A percentile compares a stretch with the other conserved stretches of the same genome.
Evolutionary conservation across 1,140 invertebrate genomes (phyloP).

Genomic region (Zeugodacus cucurbitae): DNA sequence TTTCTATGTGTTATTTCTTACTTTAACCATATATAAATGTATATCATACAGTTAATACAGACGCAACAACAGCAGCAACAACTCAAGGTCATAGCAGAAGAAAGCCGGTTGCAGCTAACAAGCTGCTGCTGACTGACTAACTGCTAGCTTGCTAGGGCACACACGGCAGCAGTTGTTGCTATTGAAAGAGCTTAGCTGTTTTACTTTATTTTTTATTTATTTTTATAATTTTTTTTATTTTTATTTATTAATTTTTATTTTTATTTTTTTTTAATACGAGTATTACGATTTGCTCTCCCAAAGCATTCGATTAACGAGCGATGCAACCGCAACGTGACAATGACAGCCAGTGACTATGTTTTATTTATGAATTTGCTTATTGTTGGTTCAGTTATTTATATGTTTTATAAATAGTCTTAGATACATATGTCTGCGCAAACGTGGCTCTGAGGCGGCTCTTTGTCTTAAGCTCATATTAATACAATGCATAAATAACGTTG

Average conservation of each 20-base stretch:
- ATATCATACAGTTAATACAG: background rate
- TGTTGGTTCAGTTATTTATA: background rate
- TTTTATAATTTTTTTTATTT: background rate
- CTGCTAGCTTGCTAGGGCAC: background rate
- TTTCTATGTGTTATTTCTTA: background rate
- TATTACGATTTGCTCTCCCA: background rate
- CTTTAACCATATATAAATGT: background rate
- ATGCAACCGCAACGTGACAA: background rate
- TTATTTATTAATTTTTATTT: too few species aligned
- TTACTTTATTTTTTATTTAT: background rate
- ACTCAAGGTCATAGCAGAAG: constrained; percentile 13
- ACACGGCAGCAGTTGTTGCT: background rate
- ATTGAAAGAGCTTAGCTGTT: background rate
- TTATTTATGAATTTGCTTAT: background rate
- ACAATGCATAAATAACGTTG: background rate
- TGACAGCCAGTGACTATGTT: background rate
- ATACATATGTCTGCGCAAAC: background rate
- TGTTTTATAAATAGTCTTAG: background rate
- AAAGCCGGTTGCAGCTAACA: constrained; percentile 20
- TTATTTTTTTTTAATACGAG: too few species aligned
- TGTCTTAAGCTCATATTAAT: background rate
- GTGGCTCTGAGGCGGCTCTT: background rate
- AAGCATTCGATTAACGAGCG: background rate
- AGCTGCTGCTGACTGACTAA: background rate
- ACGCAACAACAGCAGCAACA: constrained; percentile 7